Percentiles rank a stretch among this genome's conserved stretches.
These are phyloP conservation scores for Lagodon rhomboides DNA, from an alignment of 2,797 vertebrate genomes.

Conservation along the genomic window DNA sequence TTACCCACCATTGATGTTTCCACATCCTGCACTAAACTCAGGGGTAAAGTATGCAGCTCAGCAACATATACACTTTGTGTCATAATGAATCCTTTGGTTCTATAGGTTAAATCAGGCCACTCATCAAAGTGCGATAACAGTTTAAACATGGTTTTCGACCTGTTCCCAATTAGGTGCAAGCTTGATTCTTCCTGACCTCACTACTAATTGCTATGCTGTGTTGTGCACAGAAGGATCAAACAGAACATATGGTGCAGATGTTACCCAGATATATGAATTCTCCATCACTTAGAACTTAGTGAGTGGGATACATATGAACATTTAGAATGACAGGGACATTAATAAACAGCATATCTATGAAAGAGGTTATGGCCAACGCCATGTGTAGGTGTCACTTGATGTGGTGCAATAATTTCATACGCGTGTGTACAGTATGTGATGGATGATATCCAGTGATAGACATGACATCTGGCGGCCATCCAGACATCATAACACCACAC, in stretches of 20 bases:
- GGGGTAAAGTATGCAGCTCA: not conserved
- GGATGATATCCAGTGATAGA: slow-evolving; percentile 15
- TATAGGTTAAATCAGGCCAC: slow-evolving; percentile 31
- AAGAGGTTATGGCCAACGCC: not conserved
- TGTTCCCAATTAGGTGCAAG: slow-evolving; percentile 53
- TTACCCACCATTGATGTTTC: not conserved
- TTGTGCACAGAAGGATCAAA: slow-evolving; percentile 30
- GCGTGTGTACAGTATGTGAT: not conserved
- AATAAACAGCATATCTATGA: not conserved
- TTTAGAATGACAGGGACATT: slow-evolving; percentile 3
- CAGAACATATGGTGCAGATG: slow-evolving; percentile 16
- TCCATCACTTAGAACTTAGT: not conserved
- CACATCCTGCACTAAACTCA: not conserved
- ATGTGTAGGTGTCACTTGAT: slow-evolving; percentile 18
- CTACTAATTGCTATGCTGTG: slow-evolving; percentile 37
- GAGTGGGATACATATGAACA: not conserved
- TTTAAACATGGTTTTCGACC: slow-evolving; percentile 50
- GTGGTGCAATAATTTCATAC: slow-evolving; percentile 15
- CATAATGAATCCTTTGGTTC: slow-evolving; percentile 20
- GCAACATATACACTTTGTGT: slow-evolving; percentile 21
- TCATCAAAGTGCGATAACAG: slow-evolving; percentile 40
- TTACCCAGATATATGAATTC: slow-evolving; percentile 18
- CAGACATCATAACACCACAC: slow-evolving; percentile 38
- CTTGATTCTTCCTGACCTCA: slow-evolving; percentile 50
- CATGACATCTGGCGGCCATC: slow-evolving; percentile 11